These are phyloP conservation scores for Balearica regulorum DNA, from an alignment of 2,797 vertebrate species.

Conservation along the genomic window DNA sequence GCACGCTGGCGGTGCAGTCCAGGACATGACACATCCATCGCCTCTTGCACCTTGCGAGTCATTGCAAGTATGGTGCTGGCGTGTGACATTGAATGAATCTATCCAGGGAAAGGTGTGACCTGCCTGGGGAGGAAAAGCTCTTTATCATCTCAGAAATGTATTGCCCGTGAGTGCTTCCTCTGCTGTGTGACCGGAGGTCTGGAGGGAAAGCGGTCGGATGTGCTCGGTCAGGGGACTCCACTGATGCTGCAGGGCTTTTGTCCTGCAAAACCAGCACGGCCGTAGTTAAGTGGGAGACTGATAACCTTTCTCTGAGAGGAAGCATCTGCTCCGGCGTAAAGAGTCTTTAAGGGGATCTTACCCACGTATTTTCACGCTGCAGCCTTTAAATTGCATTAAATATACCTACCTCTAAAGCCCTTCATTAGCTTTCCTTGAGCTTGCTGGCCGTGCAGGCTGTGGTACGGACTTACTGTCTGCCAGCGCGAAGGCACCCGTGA, in stretches of 20 bases:
- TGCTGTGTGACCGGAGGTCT: neutral
- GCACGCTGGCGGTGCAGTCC: neutral
- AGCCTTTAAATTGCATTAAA: neutral
- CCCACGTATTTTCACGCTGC: neutral
- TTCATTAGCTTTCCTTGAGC: neutral
- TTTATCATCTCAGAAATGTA: neutral
- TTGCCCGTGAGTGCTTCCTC: neutral
- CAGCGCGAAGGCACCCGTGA: neutral
- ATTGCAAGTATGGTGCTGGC: neutral
- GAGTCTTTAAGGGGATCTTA: neutral
- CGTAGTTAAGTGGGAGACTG: neutral
- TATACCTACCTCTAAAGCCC: neutral
- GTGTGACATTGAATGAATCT: accelerated
- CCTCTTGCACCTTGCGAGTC: neutral
- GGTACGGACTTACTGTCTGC: neutral
- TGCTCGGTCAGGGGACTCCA: neutral
- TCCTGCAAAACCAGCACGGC: neutral
- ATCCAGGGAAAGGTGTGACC: neutral
- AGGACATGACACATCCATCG: neutral
- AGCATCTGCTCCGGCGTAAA: neutral
- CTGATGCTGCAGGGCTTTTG: neutral
- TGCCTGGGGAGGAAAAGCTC: neutral
- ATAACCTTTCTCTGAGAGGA: neutral
- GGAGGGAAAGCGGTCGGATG: accelerated
- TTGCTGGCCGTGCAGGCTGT: accelerated